Evolutionary conservation across 2,888 invertebrate genomes (phyloP).

Genomic region (Julus scandinavius): DNA sequence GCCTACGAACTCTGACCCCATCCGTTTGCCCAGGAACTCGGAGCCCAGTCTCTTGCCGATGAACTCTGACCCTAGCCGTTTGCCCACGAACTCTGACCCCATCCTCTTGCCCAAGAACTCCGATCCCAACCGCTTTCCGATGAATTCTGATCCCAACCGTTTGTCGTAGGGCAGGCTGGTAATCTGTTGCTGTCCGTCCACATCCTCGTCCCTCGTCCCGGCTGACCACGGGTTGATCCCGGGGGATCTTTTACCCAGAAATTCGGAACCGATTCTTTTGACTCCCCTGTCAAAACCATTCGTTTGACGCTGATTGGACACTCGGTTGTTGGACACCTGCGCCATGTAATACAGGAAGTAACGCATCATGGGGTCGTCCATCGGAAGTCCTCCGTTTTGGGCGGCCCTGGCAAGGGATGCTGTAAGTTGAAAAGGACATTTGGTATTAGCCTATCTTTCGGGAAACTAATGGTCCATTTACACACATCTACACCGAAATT

Average conservation of each 20-base stretch:
- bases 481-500: too few relatives aligned
- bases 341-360: conserved; percentile 19
- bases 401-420: background rate
- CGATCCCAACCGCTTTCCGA: conserved; percentile 58
- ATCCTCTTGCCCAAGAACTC: conserved; percentile 57
- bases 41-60: conserved; percentile 55
- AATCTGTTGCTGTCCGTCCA: background rate
- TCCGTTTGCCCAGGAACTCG: conserved; percentile 57
- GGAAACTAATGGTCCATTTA: too few relatives aligned
- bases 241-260: conserved; percentile 21
- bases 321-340: background rate
- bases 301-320: background rate
- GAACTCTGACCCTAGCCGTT: conserved; percentile 58
- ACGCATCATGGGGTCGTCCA: background rate
- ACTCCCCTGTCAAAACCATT: background rate
- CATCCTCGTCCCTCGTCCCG: background rate
- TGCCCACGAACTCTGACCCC: conserved; percentile 59
- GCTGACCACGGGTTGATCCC: background rate
- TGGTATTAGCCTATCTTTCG: background rate
- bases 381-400: background rate
- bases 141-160: conserved; percentile 58
- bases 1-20: conserved; percentile 56
- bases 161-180: background rate
- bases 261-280: conserved; percentile 20
- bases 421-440: background rate